phyloP scores from a whole-genome alignment of 1,140 invertebrate species.

The Grapholita molesta region DNA sequence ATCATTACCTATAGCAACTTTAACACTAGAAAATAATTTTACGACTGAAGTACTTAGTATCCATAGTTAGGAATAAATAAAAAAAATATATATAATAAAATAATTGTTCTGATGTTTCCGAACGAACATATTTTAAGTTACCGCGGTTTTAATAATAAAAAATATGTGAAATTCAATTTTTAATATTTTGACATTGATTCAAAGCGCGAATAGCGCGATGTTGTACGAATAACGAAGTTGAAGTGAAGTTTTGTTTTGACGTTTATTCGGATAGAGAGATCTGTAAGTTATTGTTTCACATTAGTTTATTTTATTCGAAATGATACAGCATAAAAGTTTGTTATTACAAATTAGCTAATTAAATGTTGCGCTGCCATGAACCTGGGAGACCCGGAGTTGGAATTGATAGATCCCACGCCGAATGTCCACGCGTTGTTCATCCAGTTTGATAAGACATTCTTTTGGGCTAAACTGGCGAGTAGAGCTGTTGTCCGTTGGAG shows the following conservation, averaged over 20 bases:
- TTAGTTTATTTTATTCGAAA: slow-evolving; percentile 25
- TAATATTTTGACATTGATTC: too few relatives aligned
- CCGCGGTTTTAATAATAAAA: neutral
- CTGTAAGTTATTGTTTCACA: neutral
- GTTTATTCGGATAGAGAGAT: neutral
- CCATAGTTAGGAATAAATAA: too few relatives aligned
- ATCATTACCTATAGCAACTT: too few relatives aligned
- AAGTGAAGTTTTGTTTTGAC: too few relatives aligned
- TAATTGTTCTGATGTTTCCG: too few relatives aligned
- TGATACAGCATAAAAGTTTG: slow-evolving; percentile 17
- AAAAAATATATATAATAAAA: too few relatives aligned
- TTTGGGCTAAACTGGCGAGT: slow-evolving; percentile 85
- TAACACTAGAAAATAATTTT: too few relatives aligned
- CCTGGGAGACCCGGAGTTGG: slow-evolving; percentile 83
- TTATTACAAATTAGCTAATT: slow-evolving; percentile 7
- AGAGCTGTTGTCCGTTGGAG: slow-evolving; percentile 95
- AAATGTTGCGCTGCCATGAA: slow-evolving; percentile 51
- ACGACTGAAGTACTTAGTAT: too few relatives aligned
- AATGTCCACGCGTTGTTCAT: slow-evolving; percentile 92
- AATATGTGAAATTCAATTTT: slow-evolving; percentile 15
- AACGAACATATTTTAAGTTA: slow-evolving; percentile 2
- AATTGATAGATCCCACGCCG: slow-evolving; percentile 95
- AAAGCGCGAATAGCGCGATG: too few relatives aligned
- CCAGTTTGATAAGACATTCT: slow-evolving; percentile 92
- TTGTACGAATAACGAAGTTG: too few relatives aligned